Evolutionary conservation across 2,888 invertebrate genomes (phyloP).

Genomic region (Spodoptera picta): DNA sequence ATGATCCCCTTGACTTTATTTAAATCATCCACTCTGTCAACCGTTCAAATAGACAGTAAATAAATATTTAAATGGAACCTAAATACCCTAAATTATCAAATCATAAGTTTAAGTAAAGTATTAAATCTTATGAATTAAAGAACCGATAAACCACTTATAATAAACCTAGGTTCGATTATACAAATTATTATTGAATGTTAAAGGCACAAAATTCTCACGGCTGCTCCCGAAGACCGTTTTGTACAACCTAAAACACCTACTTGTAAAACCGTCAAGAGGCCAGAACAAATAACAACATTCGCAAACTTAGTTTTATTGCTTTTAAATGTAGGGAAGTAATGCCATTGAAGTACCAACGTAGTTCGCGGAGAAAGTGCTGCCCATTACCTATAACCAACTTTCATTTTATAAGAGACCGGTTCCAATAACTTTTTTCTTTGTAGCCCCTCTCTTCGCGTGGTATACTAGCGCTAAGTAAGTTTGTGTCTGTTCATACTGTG

Average conservation of each 20-base stretch:
- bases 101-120: no score
- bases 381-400: constrained; percentile 76
- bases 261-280: no score
- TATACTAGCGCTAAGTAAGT: neutral
- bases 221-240: no score
- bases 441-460: constrained; percentile 34
- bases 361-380: constrained; percentile 78
- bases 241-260: neutral
- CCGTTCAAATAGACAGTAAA: constrained; percentile 58
- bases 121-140: no score
- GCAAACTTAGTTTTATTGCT: neutral
- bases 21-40: constrained; percentile 76
- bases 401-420: constrained; percentile 78
- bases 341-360: constrained; percentile 51
- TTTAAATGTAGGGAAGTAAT: constrained; percentile 20
- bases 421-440: constrained; percentile 64
- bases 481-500: no score
- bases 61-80: constrained; percentile 38
- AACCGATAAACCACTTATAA: no score
- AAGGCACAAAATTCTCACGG: no score
- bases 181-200: no score
- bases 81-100: no score
- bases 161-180: no score
- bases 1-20: constrained; percentile 87
- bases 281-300: no score